These are phyloP conservation scores for Brachypodius melanocephalos DNA, from an alignment of 2,113 vertebrate species.

Conservation along the genomic window DNA sequence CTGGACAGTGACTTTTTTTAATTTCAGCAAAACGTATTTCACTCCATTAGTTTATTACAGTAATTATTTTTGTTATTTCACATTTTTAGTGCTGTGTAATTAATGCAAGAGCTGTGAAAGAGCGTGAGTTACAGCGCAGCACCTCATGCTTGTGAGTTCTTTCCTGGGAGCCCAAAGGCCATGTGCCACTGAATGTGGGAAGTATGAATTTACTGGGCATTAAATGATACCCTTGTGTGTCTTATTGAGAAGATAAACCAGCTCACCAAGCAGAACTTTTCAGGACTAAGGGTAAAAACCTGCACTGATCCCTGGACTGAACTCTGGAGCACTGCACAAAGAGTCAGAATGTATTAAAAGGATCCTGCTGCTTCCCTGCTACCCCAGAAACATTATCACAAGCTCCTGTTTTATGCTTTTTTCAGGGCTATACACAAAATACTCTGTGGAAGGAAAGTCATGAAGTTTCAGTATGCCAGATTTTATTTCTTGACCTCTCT, in stretches of 20 bases:
- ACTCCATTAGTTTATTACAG: slow-evolving; percentile 19
- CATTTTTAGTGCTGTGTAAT: slow-evolving; percentile 45
- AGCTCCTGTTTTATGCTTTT: background rate
- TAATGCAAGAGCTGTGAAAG: slow-evolving; percentile 1
- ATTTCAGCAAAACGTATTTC: slow-evolving; percentile 10
- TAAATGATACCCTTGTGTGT: slow-evolving; percentile 17
- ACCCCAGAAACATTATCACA: background rate
- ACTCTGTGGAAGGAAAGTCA: background rate
- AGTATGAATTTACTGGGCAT: slow-evolving; percentile 19
- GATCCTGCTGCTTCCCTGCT: background rate
- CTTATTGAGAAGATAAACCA: slow-evolving; percentile 7
- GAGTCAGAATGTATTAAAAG: background rate
- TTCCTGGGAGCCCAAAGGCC: background rate
- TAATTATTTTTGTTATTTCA: slow-evolving; percentile 47
- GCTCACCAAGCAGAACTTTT: background rate
- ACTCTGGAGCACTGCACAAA: background rate
- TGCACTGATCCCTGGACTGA: background rate
- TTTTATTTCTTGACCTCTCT: background rate
- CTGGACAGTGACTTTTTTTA: background rate
- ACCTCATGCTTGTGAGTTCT: background rate
- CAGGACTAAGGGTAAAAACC: background rate
- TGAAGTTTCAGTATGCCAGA: background rate
- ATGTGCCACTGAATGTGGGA: fast-evolving
- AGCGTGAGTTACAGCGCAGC: background rate
- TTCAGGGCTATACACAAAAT: background rate